phyloP scores from a whole-genome alignment of 2,113 vertebrate species.

The Perognathus longimembris region DNA sequence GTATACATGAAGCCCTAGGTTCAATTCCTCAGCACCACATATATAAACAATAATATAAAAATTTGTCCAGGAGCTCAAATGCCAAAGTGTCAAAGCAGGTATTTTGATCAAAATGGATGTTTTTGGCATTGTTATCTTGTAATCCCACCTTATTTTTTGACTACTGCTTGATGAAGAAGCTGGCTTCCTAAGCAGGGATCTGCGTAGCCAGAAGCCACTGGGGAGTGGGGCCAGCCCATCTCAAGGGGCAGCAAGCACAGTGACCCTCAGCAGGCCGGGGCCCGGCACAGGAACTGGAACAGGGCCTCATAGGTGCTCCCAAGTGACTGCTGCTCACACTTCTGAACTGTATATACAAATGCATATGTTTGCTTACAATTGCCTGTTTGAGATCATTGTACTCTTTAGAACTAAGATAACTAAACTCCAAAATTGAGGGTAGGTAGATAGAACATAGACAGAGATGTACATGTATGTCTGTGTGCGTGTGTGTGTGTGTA shows the following conservation, averaged over 20 bases:
- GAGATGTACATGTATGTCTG: too few species aligned
- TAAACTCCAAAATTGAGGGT: too few species aligned
- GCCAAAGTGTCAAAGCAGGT: neutral
- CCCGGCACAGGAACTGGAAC: accelerated
- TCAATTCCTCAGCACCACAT: too few species aligned
- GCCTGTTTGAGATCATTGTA: neutral
- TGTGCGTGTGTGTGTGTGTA: too few species aligned
- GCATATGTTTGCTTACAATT: accelerated
- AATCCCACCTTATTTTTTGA: too few species aligned
- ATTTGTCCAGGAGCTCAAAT: neutral
- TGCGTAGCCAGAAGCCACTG: accelerated
- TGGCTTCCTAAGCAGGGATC: neutral
- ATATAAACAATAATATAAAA: neutral
- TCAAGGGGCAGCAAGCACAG: accelerated
- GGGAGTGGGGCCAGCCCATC: accelerated
- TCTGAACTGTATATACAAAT: accelerated
- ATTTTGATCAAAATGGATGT: neutral
- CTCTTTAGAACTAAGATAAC: neutral
- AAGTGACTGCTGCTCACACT: accelerated
- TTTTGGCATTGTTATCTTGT: too few species aligned
- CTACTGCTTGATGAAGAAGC: accelerated
- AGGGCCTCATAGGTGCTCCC: neutral
- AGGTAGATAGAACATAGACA: too few species aligned
- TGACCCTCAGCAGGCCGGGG: accelerated
- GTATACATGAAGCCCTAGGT: too few species aligned